These are phyloP conservation scores for Pogona vitticeps DNA, from an alignment of 2,113 vertebrate species.

Conservation along the genomic window DNA sequence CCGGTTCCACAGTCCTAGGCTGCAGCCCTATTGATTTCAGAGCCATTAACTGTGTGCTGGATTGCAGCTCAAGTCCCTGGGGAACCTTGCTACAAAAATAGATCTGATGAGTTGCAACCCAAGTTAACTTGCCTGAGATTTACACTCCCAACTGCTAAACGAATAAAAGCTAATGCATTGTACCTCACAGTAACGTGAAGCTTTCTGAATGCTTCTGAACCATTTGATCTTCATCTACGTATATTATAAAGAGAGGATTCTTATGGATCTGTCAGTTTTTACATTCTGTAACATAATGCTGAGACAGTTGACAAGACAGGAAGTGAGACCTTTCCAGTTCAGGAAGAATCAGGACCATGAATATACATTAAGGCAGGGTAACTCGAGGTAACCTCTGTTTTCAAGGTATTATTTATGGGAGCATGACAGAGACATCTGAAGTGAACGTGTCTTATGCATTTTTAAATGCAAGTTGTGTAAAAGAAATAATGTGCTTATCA, in stretches of 20 bases:
- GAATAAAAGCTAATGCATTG: not conserved
- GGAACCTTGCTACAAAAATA: not conserved
- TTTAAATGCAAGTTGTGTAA: not conserved
- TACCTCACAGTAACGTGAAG: not conserved
- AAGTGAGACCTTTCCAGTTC: not conserved
- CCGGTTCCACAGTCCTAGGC: not conserved
- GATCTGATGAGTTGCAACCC: not conserved
- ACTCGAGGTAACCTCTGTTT: not conserved
- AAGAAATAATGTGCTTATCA: not conserved
- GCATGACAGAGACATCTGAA: not conserved
- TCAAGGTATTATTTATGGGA: not conserved
- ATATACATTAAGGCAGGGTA: not conserved
- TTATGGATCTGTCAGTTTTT: not conserved
- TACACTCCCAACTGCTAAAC: not conserved
- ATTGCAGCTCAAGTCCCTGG: not conserved
- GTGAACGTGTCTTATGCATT: not conserved
- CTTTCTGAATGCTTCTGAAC: not conserved
- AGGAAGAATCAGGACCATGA: not conserved
- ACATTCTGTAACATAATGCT: not conserved
- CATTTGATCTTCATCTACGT: not conserved
- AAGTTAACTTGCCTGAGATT: slow-evolving; percentile 1
- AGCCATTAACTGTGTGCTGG: not conserved
- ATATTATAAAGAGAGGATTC: not conserved
- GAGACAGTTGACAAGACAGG: not conserved
- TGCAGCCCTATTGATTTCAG: not conserved